These are phyloP conservation scores for Entelurus aequoreus DNA, from an alignment of 2,113 vertebrate genomes.

Conservation along the genomic window DNA sequence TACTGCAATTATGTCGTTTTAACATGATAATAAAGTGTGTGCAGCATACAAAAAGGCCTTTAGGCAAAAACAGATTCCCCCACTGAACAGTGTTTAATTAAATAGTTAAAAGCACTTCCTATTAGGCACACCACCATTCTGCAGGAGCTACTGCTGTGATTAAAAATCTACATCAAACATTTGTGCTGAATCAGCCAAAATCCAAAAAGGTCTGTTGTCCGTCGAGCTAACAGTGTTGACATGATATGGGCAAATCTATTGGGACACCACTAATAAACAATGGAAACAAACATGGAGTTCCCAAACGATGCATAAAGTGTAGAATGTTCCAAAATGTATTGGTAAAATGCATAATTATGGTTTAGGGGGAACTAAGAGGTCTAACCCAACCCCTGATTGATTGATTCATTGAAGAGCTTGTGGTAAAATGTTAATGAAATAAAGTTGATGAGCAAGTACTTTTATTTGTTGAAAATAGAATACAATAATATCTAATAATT, in stretches of 20 bases:
- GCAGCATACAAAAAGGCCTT: conserved; percentile 17
- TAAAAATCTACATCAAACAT: conserved; percentile 22
- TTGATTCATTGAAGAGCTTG: too few relatives aligned
- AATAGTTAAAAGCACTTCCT: conserved; percentile 35
- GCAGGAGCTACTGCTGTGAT: conserved; percentile 29
- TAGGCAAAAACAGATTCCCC: conserved; percentile 22
- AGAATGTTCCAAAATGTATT: too few relatives aligned
- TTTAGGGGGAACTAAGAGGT: too few relatives aligned
- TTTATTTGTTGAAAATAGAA: too few relatives aligned
- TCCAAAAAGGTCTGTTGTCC: not conserved
- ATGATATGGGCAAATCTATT: not conserved
- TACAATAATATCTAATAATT: too few relatives aligned
- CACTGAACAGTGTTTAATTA: conserved; percentile 20
- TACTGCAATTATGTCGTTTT: conserved; percentile 1
- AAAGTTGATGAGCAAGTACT: too few relatives aligned
- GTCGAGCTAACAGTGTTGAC: not conserved
- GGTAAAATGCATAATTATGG: too few relatives aligned
- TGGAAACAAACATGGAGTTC: too few relatives aligned
- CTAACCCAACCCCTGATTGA: too few relatives aligned
- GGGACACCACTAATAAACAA: not conserved
- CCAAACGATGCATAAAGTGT: too few relatives aligned
- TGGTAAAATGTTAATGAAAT: too few relatives aligned
- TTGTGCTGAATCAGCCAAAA: conserved; percentile 6
- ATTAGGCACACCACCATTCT: conserved; percentile 10
- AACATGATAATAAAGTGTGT: conserved; percentile 6